These are phyloP conservation scores for Pachypeltis micranthus DNA, from an alignment of 1,140 invertebrate genomes.

Conservation along the genomic window DNA sequence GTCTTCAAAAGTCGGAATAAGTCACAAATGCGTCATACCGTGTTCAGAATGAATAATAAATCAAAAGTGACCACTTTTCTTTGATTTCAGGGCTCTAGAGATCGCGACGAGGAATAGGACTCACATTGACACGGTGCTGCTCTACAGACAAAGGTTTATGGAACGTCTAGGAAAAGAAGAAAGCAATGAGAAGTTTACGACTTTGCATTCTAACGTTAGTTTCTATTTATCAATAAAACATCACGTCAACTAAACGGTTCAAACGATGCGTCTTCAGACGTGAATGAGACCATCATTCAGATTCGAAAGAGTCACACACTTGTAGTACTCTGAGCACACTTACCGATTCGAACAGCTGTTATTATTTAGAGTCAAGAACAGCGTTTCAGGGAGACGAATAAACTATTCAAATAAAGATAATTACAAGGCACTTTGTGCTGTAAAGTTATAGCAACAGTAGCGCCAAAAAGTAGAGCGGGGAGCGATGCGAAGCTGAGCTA, in stretches of 20 bases:
- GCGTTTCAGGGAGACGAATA: neutral
- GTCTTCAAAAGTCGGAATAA: neutral
- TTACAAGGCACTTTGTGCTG: no score
- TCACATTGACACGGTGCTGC: slow-evolving; percentile 64
- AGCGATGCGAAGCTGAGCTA: no score
- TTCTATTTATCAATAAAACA: neutral
- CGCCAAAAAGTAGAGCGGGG: no score
- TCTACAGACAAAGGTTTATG: slow-evolving; percentile 62
- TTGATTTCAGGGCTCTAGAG: slow-evolving; percentile 58
- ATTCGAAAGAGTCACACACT: neutral
- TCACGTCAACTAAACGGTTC: no score
- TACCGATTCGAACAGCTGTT: neutral
- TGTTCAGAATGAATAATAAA: no score
- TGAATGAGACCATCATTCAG: no score
- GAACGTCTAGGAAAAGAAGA: slow-evolving; percentile 60
- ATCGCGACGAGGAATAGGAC: slow-evolving; percentile 68
- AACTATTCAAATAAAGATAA: no score
- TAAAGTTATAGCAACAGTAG: no score
- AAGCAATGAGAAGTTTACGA: slow-evolving; percentile 58
- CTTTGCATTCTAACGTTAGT: slow-evolving; percentile 45
- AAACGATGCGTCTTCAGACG: no score
- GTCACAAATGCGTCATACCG: neutral
- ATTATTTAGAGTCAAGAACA: neutral
- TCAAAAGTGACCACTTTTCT: no score
- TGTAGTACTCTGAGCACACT: neutral